Evolutionary conservation across 2,797 vertebrate species (phyloP), one percentile per base, ranked within the genome.

Genomic region (Helarctos malayanus): DNA sequence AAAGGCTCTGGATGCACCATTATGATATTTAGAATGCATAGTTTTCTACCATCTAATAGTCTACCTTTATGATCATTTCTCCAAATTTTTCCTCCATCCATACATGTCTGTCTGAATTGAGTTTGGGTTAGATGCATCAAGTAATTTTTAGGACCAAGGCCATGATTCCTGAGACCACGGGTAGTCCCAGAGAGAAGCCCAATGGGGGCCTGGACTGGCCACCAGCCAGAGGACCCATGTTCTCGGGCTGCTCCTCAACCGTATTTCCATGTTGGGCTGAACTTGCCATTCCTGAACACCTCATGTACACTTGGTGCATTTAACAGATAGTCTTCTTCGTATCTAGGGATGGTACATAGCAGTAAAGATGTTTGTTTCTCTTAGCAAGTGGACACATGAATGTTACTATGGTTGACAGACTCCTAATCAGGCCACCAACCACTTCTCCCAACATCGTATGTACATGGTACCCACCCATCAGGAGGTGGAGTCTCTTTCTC

Each of bases 291-390:
- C 32, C 32, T 69, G 10, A 71, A 38, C 45, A 49, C 16, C 12
- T 57, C 15, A 5, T 21, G 41, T 18, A 57, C 8, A 52, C 7
- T 32, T 84, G 45, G 38, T 80, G 25, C 57, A n/a, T 47, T 57
- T 86, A 93, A 91, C 4, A 57, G 65, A n/a, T 1, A 65, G 15
- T 89, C 63, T 82, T 45, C n/a, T 86, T 73, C 76, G 25, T 63
- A 86, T 18, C 54, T 68, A 8, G 25, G 73, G 59, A 91, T 32
- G 10, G 35, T n/a, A 73, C 13, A 19, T n/a, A 16, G 41, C 47
- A 83, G 18, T 38, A 82, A 89, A 96, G 56, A 76, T 81, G 21
- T 63, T n/a, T 41, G 16, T 52, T 91, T 79, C 27, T 94, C 75
- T 79, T 38, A 76, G 23, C 57, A 38, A 87, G 23, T 9, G 14